Conservation (phyloP, 2,888 invertebrate species). For the Lasius fuliginosus region DNA sequence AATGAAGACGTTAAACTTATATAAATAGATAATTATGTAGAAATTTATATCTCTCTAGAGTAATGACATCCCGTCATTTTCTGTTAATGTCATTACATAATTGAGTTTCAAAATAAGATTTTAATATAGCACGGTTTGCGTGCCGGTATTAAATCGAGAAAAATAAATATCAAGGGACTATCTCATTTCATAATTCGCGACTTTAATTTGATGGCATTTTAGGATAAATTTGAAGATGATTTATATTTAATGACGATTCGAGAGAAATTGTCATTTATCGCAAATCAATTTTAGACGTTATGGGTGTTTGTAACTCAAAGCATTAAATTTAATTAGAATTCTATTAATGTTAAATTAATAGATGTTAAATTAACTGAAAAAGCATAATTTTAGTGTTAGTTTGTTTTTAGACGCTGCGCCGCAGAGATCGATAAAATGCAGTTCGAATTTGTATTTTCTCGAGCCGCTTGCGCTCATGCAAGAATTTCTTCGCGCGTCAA, state of each 20-base stretch:
- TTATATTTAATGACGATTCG: neutral
- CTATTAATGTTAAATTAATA: neutral
- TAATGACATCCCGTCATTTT: conserved; percentile 22
- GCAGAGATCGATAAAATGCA: conserved; percentile 71
- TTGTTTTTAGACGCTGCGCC: neutral
- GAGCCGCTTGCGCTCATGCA: conserved; percentile 3
- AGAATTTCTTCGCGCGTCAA: conserved; percentile 49
- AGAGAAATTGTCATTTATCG: neutral
- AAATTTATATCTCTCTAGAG: neutral
- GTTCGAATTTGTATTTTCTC: conserved; percentile 68
- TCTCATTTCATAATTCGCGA: neutral
- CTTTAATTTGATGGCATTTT: neutral
- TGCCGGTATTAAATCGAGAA: conserved; percentile 3
- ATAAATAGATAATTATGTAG: conserved; percentile 3
- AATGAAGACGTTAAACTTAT: conserved; percentile 7
- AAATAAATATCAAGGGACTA: neutral
- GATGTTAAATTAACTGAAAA: neutral
- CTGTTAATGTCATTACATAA: conserved; percentile 25
- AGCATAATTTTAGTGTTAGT: neutral
- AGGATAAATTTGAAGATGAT: neutral
- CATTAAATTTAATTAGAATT: neutral
- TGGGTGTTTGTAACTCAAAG: neutral
- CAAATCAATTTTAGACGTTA: neutral
- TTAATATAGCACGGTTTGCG: conserved; percentile 16
- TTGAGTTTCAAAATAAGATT: conserved; percentile 6